Evolutionary conservation across 2,888 invertebrate genomes (phyloP), one percentile per base, ranked within the genome.

Genomic region (Drosophila nigricruria): DNA sequence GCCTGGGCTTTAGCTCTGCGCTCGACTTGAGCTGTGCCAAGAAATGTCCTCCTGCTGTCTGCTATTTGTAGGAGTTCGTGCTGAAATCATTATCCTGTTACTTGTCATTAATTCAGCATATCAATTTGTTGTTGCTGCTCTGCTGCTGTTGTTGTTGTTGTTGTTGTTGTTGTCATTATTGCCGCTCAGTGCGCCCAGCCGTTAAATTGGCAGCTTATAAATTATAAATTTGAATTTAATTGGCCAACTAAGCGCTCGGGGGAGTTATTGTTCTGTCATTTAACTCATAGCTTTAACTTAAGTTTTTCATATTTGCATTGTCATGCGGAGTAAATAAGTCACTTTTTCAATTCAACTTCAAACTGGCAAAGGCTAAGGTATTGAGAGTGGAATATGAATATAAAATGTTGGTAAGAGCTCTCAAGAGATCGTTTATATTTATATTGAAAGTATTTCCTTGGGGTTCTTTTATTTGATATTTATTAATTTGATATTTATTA

Each of bases 181-280:
- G 52, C 54, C 71, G 64, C 76, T 72, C 68, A 73, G 69, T 77
- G 75, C 87, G 54, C 40, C 63, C 70, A 73, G 63, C 70, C 88
- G 83, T 82, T 86, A 88, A 88, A 82, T 88, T 88, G 86, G 73
- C 82, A 82, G 82, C 88, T 88, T 85, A 82, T 83, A 84, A 88
- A 83, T 87, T 78, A 83, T 83, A 70, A 75, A 83, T 83, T 83
- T 78, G 65, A 82, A 85, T 86, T 86, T 86, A 83, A 83, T 83
- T 83, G 84, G 50, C 62, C 77, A 73, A 70, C 69, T 66, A 38
- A 64, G 62, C 47, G 61, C 82, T 67, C 66, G 43, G 30, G 70
- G 71, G 61, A 74, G 54, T 54, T 61, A 54, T 68, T 65, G 40
- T 53, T 30, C 27, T 66, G 54, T 36, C 64, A 49, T 18, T 54